Conservation (phyloP, 2,888 invertebrate genomes). For the Tetragnatha montana region DNA sequence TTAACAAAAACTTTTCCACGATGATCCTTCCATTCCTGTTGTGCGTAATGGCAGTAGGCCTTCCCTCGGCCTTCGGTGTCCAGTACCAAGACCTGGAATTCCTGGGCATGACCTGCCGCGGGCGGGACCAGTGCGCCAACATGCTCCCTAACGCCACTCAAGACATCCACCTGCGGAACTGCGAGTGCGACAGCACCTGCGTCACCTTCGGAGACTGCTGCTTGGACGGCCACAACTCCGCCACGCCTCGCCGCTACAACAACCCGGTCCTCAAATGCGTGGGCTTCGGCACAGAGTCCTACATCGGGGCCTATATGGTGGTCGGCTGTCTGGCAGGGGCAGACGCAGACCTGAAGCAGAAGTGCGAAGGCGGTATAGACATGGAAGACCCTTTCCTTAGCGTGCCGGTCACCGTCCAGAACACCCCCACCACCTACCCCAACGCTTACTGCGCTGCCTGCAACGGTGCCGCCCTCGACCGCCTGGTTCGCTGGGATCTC, state of each 20-base stretch:
- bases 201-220: conserved; percentile 37
- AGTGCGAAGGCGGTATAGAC: conserved; percentile 16
- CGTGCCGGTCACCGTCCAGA: conserved; percentile 12
- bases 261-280: conserved; percentile 3
- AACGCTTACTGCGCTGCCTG: conserved; percentile 77
- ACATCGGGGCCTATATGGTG: conserved; percentile 28
- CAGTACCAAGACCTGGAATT: conserved; percentile 11
- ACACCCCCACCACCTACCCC: not conserved
- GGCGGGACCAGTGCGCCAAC: conserved; percentile 17
- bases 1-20: too few species aligned
- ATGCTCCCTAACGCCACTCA: not conserved
- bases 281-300: not conserved
- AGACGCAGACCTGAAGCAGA: not conserved
- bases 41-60: too few species aligned
- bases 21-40: too few species aligned
- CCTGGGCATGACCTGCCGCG: conserved; percentile 17
- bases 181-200: conserved; percentile 45
- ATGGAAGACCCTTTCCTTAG: conserved; percentile 28
- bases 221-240: conserved; percentile 7
- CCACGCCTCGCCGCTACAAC: not conserved
- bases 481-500: not conserved
- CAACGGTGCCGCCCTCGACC: conserved; percentile 74
- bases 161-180: conserved; percentile 19
- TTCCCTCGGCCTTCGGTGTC: not conserved
- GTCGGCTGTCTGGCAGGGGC: conserved; percentile 2